Evolutionary conservation across 2,797 vertebrate genomes (phyloP), one percentile per base, ranked within the genome.

Genomic region (Hozukius guyotensis): DNA sequence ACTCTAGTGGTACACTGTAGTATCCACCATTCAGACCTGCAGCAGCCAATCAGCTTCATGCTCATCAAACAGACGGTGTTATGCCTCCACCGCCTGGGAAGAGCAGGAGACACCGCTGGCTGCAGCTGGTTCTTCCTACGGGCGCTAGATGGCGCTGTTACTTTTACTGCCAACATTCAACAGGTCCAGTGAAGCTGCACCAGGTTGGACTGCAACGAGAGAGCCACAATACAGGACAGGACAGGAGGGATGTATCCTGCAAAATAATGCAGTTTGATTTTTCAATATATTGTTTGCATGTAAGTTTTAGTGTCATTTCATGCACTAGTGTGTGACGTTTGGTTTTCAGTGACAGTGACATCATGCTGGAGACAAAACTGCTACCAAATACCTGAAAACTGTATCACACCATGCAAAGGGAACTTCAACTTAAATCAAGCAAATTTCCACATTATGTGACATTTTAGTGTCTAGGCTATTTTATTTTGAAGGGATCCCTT

Each of bases 131-230:
- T 63, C 12, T 8, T 9, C 11, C 3, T 9, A 0, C 0, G 31
- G 18, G 1, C 93, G 77, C 85, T 24, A 83, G 93, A 67, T 91
- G 88, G 80, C 88, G 87, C 78, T 68, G 73, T 69, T 75, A 73
- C 78, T 38, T 46, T 27, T 73, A 6, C 25, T 53, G 57, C 34
- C 20, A 8, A 18, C 59, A 29, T 38, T 80, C 89, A 91, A 91
- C 91, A 91, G 81, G 89, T 89, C 65, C 6, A 31, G 38, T 24
- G 55, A 27, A 0, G 69, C 59, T 24, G 31, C 53, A 14, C 12
- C 13, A 24, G 32, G 16, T 9, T 9, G 29, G n/a, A 34, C 53
- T n/a, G 53, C n/a, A 49, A 42, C 13, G 2, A 24, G 9, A 16
- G 14, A 63, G 53, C 6, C 18, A 20, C 36, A 12, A 10, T 0